A percentile compares a stretch with the other conserved stretches of the same genome.
phyloP scores from a whole-genome alignment of 2,113 vertebrate genomes.

The Zapus hudsonius region DNA sequence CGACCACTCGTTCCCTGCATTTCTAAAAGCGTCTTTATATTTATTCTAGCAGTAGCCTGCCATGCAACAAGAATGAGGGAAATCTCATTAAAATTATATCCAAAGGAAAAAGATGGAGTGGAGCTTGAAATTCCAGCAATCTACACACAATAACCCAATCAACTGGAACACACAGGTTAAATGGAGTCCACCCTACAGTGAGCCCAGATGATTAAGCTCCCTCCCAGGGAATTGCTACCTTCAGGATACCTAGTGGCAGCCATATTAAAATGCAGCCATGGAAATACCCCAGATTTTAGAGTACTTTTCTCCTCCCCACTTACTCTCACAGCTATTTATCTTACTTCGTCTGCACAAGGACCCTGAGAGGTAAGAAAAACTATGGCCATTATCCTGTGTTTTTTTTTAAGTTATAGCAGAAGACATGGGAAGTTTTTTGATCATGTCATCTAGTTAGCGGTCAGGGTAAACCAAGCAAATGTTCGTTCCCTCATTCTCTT shows the following conservation, averaged over 20 bases:
- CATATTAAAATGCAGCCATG: slow-evolving; percentile 71
- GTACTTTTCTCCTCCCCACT: slow-evolving; percentile 59
- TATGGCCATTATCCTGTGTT: not conserved
- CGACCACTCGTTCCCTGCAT: slow-evolving; percentile 67
- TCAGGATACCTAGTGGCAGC: slow-evolving; percentile 58
- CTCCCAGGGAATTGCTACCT: slow-evolving; percentile 63
- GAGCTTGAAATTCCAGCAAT: slow-evolving; percentile 69
- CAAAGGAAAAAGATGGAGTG: slow-evolving; percentile 70
- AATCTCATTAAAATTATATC: slow-evolving; percentile 80
- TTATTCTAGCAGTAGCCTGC: slow-evolving; percentile 69
- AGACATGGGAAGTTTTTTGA: not conserved
- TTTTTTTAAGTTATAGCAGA: not conserved
- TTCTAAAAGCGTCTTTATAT: slow-evolving; percentile 72
- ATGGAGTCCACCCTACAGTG: slow-evolving; percentile 62
- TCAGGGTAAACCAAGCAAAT: not conserved
- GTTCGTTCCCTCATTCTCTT: not conserved
- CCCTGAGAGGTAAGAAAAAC: slow-evolving; percentile 26
- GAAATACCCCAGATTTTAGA: slow-evolving; percentile 64
- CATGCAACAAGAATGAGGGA: slow-evolving; percentile 67
- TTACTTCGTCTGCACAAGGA: slow-evolving; percentile 48
- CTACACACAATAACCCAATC: slow-evolving; percentile 78
- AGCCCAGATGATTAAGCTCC: slow-evolving; percentile 64
- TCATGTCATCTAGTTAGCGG: not conserved
- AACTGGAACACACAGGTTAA: slow-evolving; percentile 72
- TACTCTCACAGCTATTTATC: slow-evolving; percentile 67